These are phyloP conservation scores for Heliconius eleuchia DNA, from an alignment of 1,140 invertebrate species.

Conservation along the genomic window DNA sequence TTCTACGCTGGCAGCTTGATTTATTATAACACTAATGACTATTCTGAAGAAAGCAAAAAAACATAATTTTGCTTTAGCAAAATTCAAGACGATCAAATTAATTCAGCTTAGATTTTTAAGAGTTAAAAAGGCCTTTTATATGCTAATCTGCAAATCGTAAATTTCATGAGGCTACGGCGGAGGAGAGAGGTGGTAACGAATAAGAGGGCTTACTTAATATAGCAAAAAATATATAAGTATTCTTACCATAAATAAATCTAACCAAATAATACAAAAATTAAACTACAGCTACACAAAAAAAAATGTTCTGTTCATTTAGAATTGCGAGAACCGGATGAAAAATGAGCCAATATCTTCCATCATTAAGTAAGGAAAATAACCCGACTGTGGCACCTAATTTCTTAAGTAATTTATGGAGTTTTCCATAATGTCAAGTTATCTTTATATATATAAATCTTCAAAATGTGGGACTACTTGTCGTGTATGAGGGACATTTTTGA, in stretches of 20 bases:
- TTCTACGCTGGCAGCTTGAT: slow-evolving; percentile 40
- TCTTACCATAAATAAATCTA: not conserved
- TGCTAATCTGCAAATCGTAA: slow-evolving; percentile 35
- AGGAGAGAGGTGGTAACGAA: slow-evolving; percentile 4
- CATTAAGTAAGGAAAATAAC: slow-evolving; percentile 44
- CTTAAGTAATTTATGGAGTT: slow-evolving; percentile 46
- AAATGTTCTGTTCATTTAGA: slow-evolving; percentile 4
- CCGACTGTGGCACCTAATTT: slow-evolving; percentile 50
- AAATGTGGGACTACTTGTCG: not conserved
- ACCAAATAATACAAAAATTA: not conserved
- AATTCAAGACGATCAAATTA: slow-evolving; percentile 42
- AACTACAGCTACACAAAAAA: slow-evolving; percentile 13
- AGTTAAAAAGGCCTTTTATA: slow-evolving; percentile 39
- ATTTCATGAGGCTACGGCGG: slow-evolving; percentile 14
- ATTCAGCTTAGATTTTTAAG: slow-evolving; percentile 38
- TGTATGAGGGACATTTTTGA: not conserved
- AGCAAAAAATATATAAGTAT: not conserved
- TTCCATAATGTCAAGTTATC: not conserved
- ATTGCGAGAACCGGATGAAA: slow-evolving; percentile 39
- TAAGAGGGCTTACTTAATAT: not conserved
- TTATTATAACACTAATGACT: slow-evolving; percentile 42
- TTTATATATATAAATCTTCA: not conserved
- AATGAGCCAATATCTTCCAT: slow-evolving; percentile 46
- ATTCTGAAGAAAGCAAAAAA: slow-evolving; percentile 35
- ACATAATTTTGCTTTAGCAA: slow-evolving; percentile 36